Evolutionary conservation across 2,888 invertebrate genomes (phyloP).

Genomic region (Callosobruchus maculatus): DNA sequence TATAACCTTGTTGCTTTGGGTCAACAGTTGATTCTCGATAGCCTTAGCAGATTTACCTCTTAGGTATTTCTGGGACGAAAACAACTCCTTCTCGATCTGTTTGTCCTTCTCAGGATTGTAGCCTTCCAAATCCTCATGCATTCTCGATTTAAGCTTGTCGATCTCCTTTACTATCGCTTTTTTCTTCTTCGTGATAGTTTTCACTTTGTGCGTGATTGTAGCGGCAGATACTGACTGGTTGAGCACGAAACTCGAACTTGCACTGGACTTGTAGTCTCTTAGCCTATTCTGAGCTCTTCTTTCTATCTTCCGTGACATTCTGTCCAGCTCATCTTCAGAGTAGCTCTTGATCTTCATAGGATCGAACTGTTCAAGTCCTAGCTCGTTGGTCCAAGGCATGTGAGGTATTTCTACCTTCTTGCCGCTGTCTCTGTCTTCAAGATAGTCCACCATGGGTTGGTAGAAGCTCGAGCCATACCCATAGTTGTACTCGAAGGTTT

Average conservation of each 20-base stretch:
- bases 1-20: constrained; percentile 56
- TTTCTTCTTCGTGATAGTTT: constrained; percentile 46
- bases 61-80: constrained; percentile 53
- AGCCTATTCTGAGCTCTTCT: constrained; percentile 67
- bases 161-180: constrained; percentile 50
- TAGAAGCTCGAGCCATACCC: constrained; percentile 81
- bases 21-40: constrained; percentile 64
- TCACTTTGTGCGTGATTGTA: constrained; percentile 63
- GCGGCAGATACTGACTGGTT: constrained; percentile 61
- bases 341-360: constrained; percentile 64
- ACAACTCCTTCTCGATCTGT: constrained; percentile 44
- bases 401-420: constrained; percentile 54
- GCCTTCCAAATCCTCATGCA: constrained; percentile 50
- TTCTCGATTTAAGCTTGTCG: constrained; percentile 47
- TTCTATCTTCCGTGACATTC: constrained; percentile 64
- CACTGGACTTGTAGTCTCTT: constrained; percentile 57
- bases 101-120: constrained; percentile 47
- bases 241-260: constrained; percentile 61
- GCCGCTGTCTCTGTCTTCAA: constrained; percentile 62
- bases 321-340: constrained; percentile 63
- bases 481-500: constrained; percentile 78
- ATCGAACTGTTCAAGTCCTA: constrained; percentile 65
- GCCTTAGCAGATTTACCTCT: constrained; percentile 43
- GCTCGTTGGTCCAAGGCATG: constrained; percentile 70
- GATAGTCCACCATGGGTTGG: constrained; percentile 84